These are phyloP conservation scores for Meliscaeva auricollis DNA, from an alignment of 2,888 invertebrate species.

Conservation along the genomic window DNA sequence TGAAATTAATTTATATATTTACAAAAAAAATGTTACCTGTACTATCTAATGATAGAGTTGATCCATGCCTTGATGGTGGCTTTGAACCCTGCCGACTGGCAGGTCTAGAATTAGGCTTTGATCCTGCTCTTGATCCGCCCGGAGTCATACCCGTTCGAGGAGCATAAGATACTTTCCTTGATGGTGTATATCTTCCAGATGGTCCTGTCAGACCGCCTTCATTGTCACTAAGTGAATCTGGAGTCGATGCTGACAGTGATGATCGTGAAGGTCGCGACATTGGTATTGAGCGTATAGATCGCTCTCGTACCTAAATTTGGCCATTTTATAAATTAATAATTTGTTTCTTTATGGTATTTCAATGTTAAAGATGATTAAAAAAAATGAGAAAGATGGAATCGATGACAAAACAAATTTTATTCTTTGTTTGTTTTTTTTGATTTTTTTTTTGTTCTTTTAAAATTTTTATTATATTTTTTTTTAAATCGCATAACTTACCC, in stretches of 20 bases:
- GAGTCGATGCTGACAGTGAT: conserved; percentile 93
- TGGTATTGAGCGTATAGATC: conserved; percentile 95
- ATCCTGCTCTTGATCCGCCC: conserved; percentile 89
- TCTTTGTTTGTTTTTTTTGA: conserved; percentile 35
- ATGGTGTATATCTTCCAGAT: conserved; percentile 86
- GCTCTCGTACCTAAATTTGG: conserved; percentile 92
- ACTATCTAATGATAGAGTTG: conserved; percentile 95
- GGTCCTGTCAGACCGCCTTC: conserved; percentile 91
- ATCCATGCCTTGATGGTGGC: conserved; percentile 96
- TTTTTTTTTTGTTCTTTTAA: conserved; percentile 16
- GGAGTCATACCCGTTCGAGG: conserved; percentile 88
- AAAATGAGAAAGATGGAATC: conserved; percentile 48
- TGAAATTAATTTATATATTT: conserved; percentile 9
- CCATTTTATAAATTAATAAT: conserved; percentile 32
- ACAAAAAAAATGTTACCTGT: conserved; percentile 87
- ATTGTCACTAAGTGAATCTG: conserved; percentile 95
- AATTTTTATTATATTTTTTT: not conserved
- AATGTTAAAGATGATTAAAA: not conserved
- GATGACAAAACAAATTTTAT: conserved; percentile 33
- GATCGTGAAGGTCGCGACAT: conserved; percentile 93
- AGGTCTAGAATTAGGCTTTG: conserved; percentile 93
- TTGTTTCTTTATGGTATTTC: not conserved
- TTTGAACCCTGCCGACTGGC: conserved; percentile 94
- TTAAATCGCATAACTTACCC: conserved; percentile 83
- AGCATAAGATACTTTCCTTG: conserved; percentile 65